Evolutionary conservation across 2,888 invertebrate species (phyloP).

Genomic region (Margaritifera margaritifera): DNA sequence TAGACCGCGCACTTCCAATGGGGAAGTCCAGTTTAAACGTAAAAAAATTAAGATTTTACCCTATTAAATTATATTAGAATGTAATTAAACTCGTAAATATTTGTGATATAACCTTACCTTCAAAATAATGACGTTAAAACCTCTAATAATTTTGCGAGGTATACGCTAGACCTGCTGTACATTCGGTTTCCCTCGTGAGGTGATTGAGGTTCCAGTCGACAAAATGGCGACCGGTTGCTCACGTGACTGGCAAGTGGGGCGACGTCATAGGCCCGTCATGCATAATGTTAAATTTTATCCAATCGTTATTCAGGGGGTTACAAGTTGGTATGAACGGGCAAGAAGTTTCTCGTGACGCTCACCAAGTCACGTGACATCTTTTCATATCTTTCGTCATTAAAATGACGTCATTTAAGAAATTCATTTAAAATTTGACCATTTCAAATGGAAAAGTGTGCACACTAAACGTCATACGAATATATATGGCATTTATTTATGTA

Average conservation of each 20-base stretch:
- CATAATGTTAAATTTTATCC: slow-evolving; percentile 43
- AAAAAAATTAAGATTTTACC: no score
- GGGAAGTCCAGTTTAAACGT: no score
- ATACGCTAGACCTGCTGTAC: neutral
- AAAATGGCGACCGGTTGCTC: slow-evolving; percentile 54
- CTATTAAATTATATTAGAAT: no score
- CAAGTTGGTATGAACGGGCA: slow-evolving; percentile 9
- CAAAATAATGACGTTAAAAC: no score
- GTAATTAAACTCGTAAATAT: no score
- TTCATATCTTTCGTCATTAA: neutral
- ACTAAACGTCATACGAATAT: slow-evolving; percentile 2
- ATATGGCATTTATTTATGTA: no score
- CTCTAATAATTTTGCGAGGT: no score
- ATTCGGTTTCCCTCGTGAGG: slow-evolving; percentile 36
- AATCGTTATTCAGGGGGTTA: slow-evolving; percentile 36
- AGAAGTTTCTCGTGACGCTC: slow-evolving; percentile 7
- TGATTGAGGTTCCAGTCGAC: slow-evolving; percentile 30
- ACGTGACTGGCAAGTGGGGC: slow-evolving; percentile 47
- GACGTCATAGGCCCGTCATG: slow-evolving; percentile 51
- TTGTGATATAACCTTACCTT: no score
- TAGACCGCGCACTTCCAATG: no score
- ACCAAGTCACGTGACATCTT: neutral
- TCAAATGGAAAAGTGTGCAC: neutral
- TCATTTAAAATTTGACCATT: neutral
- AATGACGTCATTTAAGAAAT: no score